These are phyloP conservation scores for Trochalopteron elliotii DNA, from an alignment of 2,113 vertebrate species.

Conservation along the genomic window DNA sequence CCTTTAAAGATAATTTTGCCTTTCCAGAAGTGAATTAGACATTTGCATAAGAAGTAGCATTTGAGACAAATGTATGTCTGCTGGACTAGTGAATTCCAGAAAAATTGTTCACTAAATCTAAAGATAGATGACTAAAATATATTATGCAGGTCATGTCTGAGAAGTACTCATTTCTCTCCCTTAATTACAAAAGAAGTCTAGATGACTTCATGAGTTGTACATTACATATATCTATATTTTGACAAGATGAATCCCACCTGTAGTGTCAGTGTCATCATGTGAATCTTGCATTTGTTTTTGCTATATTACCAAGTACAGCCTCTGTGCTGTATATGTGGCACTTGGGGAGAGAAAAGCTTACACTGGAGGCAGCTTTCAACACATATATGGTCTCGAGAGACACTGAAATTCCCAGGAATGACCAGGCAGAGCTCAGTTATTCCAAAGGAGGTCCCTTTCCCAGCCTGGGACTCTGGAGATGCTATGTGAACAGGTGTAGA, in stretches of 20 bases:
- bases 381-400: not conserved
- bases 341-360: not conserved
- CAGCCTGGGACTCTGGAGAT: not conserved
- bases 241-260: not conserved
- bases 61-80: not conserved
- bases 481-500: not conserved
- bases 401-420: not conserved
- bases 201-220: not conserved
- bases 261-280: fast-evolving
- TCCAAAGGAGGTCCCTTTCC: not conserved
- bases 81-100: not conserved
- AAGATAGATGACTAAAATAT: not conserved
- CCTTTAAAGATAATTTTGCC: not conserved
- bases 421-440: not conserved
- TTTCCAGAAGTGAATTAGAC: not conserved
- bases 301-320: not conserved
- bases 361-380: not conserved
- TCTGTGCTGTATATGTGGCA: not conserved
- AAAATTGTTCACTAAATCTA: not conserved
- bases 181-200: not conserved
- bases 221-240: not conserved
- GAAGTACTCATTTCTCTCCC: not conserved
- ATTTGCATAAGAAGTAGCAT: not conserved
- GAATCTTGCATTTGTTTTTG: not conserved
- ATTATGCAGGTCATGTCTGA: not conserved